Percentiles rank a stretch among this genome's conserved stretches.
Conservation (phyloP, 2,113 vertebrate species). For the Leptobrachium leishanense region DNA sequence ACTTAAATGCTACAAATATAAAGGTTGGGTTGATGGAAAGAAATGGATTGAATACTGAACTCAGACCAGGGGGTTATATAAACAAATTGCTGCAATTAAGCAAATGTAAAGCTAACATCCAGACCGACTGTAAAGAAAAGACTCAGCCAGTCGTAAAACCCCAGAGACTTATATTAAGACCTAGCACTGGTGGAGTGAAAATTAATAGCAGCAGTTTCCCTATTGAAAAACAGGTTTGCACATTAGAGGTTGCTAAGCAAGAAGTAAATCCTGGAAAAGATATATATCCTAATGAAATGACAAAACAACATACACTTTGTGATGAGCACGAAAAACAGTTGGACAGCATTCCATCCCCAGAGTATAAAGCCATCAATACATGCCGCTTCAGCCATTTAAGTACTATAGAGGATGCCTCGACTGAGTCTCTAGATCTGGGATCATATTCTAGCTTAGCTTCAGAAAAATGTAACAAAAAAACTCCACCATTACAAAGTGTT, state of each 20-base stretch:
- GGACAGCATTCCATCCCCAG: constrained; percentile 1
- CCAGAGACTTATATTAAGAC: constrained; percentile 54
- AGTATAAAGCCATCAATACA: constrained; percentile 37
- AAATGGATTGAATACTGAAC: constrained; percentile 53
- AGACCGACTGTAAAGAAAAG: constrained; percentile 51
- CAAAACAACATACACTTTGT: constrained; percentile 45
- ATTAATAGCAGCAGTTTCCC: constrained; percentile 49
- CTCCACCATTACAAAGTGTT: not conserved
- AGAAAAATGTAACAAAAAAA: not conserved
- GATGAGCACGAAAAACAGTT: constrained; percentile 37
- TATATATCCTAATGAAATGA: constrained; percentile 50
- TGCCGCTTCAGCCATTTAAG: not conserved
- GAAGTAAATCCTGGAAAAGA: constrained; percentile 36
- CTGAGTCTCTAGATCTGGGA: not conserved
- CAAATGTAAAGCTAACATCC: constrained; percentile 58
- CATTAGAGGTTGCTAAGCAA: constrained; percentile 51
- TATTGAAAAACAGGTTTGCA: constrained; percentile 49
- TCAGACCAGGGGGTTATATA: constrained; percentile 72
- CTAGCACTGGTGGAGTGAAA: constrained; percentile 50
- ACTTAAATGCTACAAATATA: not conserved
- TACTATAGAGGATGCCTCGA: not conserved
- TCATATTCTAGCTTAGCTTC: not conserved
- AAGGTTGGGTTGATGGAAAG: constrained; percentile 41
- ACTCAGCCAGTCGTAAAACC: constrained; percentile 36
- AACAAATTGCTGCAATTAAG: constrained; percentile 76